Conservation (phyloP, 1,140 invertebrate species). For the Ceratoteleas bidentatus region DNA sequence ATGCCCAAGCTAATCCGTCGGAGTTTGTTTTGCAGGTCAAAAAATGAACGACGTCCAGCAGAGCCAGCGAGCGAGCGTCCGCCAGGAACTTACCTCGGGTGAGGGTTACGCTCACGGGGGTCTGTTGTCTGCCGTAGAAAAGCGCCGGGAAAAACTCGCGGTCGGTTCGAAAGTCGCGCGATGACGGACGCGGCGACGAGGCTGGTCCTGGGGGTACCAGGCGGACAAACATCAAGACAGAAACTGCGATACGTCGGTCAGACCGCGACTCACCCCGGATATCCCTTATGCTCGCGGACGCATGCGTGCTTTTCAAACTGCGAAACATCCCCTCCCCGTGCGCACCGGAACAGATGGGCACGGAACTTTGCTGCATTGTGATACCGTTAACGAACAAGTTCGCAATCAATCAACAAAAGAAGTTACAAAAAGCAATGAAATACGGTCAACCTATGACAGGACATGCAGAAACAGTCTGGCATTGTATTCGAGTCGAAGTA, state of each 20-base stretch:
- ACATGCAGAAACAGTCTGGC: not conserved
- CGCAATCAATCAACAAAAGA: not conserved
- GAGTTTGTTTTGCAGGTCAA: too few species aligned
- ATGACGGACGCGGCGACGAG: constrained; percentile 18
- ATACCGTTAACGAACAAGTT: constrained; percentile 12
- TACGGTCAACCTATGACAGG: not conserved
- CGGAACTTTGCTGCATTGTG: constrained; percentile 31
- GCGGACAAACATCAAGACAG: constrained; percentile 81
- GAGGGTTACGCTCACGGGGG: not conserved
- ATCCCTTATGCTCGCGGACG: constrained; percentile 71
- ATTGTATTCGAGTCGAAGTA: too few species aligned
- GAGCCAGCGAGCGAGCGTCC: too few species aligned
- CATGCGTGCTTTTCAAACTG: constrained; percentile 79
- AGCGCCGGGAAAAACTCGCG: constrained; percentile 45
- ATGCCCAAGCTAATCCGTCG: too few species aligned
- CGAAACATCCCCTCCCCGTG: constrained; percentile 70
- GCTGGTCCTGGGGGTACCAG: constrained; percentile 69
- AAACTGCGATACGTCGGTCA: constrained; percentile 79
- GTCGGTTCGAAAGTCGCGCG: constrained; percentile 47
- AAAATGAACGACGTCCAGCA: too few species aligned
- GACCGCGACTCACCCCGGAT: constrained; percentile 74
- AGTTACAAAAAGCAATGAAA: not conserved
- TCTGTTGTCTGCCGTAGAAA: constrained; percentile 6
- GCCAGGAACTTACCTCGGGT: constrained; percentile 16
- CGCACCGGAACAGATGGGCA: constrained; percentile 43